phyloP scores from a whole-genome alignment of 2,888 invertebrate genomes.

The Neoaliturus tenellus region DNA sequence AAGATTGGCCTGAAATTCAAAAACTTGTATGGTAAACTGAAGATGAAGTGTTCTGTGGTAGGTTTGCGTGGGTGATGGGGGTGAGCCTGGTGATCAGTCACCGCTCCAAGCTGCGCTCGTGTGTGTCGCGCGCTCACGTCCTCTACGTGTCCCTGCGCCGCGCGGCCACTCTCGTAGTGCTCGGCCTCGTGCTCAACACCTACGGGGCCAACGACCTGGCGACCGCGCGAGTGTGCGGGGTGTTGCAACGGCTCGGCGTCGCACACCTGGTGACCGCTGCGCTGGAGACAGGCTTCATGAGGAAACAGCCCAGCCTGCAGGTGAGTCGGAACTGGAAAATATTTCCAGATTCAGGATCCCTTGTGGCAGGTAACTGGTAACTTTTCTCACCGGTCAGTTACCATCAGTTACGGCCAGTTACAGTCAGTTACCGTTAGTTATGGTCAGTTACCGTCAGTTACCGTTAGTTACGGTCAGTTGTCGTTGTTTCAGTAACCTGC shows the following conservation, averaged over 20 bases:
- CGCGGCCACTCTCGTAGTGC: constrained; percentile 77
- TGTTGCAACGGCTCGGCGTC: constrained; percentile 88
- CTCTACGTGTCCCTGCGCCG: constrained; percentile 75
- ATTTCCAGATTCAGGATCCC: background rate
- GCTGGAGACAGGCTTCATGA: constrained; percentile 77
- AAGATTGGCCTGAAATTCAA: too few species aligned
- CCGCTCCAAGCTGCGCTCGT: constrained; percentile 80
- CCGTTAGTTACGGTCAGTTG: too few species aligned
- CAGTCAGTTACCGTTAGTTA: too few species aligned
- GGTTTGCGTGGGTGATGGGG: constrained; percentile 94
- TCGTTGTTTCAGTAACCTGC: too few species aligned
- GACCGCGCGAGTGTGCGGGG: constrained; percentile 84
- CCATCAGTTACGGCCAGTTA: too few species aligned
- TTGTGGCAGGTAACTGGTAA: background rate
- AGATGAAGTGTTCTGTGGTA: too few species aligned
- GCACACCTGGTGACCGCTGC: constrained; percentile 85
- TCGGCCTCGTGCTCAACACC: constrained; percentile 81
- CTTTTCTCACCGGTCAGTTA: too few species aligned
- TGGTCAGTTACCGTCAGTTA: too few species aligned
- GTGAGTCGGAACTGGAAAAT: constrained; percentile 6
- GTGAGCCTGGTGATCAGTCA: constrained; percentile 85
- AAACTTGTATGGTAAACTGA: too few species aligned
- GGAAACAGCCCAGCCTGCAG: constrained; percentile 60
- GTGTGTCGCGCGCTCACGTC: constrained; percentile 76
- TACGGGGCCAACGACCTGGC: constrained; percentile 67